phyloP scores from a whole-genome alignment of 2,797 vertebrate genomes.

The Pipistrellus kuhlii region DNA sequence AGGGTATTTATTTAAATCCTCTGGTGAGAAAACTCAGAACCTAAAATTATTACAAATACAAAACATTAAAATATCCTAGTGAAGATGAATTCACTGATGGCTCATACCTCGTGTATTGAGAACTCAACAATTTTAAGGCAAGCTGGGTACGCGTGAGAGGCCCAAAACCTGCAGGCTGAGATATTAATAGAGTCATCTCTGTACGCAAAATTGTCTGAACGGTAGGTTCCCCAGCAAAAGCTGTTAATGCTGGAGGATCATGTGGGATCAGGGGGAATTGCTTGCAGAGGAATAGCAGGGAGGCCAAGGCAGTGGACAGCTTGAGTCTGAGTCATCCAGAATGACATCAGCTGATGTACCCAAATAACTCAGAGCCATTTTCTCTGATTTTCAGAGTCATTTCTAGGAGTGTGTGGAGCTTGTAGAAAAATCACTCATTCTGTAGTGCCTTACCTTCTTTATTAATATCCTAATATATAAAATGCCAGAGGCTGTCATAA shows the following conservation, averaged over 20 bases:
- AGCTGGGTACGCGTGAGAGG: not conserved
- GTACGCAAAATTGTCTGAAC: not conserved
- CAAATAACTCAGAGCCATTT: slow-evolving; percentile 28
- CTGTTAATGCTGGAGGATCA: slow-evolving; percentile 61
- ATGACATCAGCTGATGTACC: not conserved
- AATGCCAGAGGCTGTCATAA: too few relatives aligned
- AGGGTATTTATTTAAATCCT: slow-evolving; percentile 18
- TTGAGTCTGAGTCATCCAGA: slow-evolving; percentile 36
- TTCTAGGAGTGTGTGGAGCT: not conserved
- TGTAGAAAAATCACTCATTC: slow-evolving; percentile 2
- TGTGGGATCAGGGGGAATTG: slow-evolving; percentile 53
- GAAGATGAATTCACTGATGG: slow-evolving; percentile 19
- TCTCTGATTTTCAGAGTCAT: not conserved
- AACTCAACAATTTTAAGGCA: slow-evolving; percentile 19
- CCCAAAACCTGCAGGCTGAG: not conserved
- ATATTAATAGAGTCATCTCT: not conserved
- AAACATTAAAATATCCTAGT: not conserved
- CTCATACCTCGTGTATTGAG: not conserved
- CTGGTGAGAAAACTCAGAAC: not conserved
- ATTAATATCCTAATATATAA: not conserved
- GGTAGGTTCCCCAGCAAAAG: slow-evolving; percentile 40
- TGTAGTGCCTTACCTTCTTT: not conserved
- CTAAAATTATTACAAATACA: slow-evolving; percentile 13
- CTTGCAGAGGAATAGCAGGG: not conserved
- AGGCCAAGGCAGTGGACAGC: slow-evolving; percentile 54